Base-by-base conservation (phyloP, 2,888 invertebrate genomes). In the Nasonovia ribisnigri region DNA sequence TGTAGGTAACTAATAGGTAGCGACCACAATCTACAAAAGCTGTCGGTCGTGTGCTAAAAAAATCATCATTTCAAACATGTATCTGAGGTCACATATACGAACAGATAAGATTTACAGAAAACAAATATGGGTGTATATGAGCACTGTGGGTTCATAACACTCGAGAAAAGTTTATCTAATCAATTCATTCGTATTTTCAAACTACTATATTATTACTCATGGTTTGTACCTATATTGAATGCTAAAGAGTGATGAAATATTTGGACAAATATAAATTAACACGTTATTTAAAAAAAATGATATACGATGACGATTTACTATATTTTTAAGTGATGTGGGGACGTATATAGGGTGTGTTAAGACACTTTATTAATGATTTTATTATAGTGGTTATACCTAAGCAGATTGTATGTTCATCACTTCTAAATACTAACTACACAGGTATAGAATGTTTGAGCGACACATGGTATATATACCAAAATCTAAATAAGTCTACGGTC, bases 51-150 rank as follows among this genome's bases (percentile, higher is more conserved):
- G 88, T 92, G 88, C 48, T 87, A 87, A 92, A 92, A 87, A 29
- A 46, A 67, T 24, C 16, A 24, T 6, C 67, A 67, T 48, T 11
- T 43, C 46, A 13, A 42, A 51, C 5, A 0, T 3, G 10, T 48
- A 36, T 46, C 60, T 86, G 26, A 43, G 43, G 60, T 20, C 60
- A 57, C 20, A 86, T 16, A 36, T 6, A 36, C 26, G 36, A 2
- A 48, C 29, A 36, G 93, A 93, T 90, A 84, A 93, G 89, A 90
- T 84, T 93, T 26, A 48, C 16, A 51, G 36, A 89, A 84, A 93
- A 90, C 93, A 93, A 93, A 93, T 60, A 93, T 93, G 93, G 93
- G 93, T 57, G 89, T 60, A 86, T 43, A 36, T 42, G 51, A 20
- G 26, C 3, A 43, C 36, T 36, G 46, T 46, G 51, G 8, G 51